phyloP scores from a whole-genome alignment of 2,888 invertebrate genomes.

The Melolontha melolontha region DNA sequence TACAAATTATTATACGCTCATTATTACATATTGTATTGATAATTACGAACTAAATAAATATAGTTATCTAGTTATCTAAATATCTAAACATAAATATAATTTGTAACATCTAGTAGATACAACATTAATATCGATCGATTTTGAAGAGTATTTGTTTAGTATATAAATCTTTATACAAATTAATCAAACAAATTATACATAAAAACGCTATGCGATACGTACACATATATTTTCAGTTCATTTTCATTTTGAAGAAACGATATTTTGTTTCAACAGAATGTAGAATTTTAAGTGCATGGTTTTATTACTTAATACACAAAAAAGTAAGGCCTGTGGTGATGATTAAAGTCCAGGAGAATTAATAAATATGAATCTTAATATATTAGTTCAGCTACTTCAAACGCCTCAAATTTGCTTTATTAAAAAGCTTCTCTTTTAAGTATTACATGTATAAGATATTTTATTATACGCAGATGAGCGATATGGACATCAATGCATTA shows the following conservation, averaged over 20 bases:
- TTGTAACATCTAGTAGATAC: slow-evolving; percentile 37
- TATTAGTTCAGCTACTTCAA: too few species aligned
- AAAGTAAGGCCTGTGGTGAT: too few species aligned
- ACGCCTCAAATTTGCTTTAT: too few species aligned
- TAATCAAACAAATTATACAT: slow-evolving; percentile 44
- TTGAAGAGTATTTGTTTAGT: slow-evolving; percentile 17
- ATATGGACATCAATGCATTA: too few species aligned
- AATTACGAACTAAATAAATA: slow-evolving; percentile 33
- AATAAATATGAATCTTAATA: too few species aligned
- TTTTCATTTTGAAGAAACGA: slow-evolving; percentile 33
- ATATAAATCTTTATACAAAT: slow-evolving; percentile 44
- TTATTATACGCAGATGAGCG: too few species aligned
- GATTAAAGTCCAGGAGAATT: too few species aligned
- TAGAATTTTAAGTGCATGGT: not conserved
- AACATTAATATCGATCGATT: slow-evolving; percentile 36
- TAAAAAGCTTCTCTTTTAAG: too few species aligned
- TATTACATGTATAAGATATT: too few species aligned
- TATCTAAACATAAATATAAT: too few species aligned
- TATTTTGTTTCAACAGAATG: slow-evolving; percentile 10
- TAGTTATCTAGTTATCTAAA: slow-evolving; percentile 23
- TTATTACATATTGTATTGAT: slow-evolving; percentile 26
- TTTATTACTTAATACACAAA: too few species aligned
- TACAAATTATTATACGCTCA: slow-evolving; percentile 51
- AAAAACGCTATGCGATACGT: slow-evolving; percentile 45
- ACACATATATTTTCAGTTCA: slow-evolving; percentile 46